Base-by-base conservation (phyloP, 2,888 invertebrate species). In the Philaethria dido region DNA sequence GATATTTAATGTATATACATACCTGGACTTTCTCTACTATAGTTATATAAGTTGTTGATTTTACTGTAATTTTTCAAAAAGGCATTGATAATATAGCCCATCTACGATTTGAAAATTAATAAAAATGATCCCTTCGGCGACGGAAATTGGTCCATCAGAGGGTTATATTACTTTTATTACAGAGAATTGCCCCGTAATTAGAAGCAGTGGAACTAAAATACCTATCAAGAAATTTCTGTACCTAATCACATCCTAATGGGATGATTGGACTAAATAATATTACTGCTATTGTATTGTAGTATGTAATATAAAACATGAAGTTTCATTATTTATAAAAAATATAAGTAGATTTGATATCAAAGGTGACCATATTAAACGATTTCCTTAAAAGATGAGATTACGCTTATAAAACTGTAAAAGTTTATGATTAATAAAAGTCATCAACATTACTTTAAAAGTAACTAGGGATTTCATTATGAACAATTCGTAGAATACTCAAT, bases 121-220 rank as follows among this genome's bases (percentile, higher is more conserved):
- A 60, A 60, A 60, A 60, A 45, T 33, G 2, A 33, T 18, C 45
- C 45, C 33, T 60, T 45, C 16, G 18, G 45, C 45, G 18, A 18
- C 60, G 60, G 60, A 60, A 60, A 60, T 60, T 60, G 60, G 60
- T 8, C 45, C 9, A 47, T 60, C 60, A 45, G 29, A 29, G 47
- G 14, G 60, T 60, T 60, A 45, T 45, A 47, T 60, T 33, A 47
- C 60, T 60, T 60, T 60, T 60, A 60, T 45, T 20, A 29, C 18
- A 18, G 29, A 47, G 60, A 47, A 45, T 60, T 60, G 60, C 47
- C 55, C 39, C 45, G 60, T 60, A 47, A 47, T 47, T 60, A 60
- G 29, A 33, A 29, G 20, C 60, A 0, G 18, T 45, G 60, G 60
- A 60, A 45, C 20, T 29, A 45, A 47, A 47, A 45, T 47, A 29